These are phyloP conservation scores for Drosophila pullipes DNA, from an alignment of 2,888 invertebrate species.

Conservation along the genomic window DNA sequence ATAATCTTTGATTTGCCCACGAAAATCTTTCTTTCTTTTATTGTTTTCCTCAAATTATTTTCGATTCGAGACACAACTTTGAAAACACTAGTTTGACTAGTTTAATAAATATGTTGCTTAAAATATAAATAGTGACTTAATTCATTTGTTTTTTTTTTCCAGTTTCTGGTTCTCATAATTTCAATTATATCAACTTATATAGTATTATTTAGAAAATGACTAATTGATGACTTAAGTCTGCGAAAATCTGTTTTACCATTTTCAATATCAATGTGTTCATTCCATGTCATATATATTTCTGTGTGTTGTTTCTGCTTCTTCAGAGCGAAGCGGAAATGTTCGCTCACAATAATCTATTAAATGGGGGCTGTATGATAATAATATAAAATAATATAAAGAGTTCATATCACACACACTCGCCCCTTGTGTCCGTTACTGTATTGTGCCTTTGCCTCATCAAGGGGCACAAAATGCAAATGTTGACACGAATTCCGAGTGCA, in stretches of 20 bases:
- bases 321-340: conserved; percentile 6
- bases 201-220: not conserved
- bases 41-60: no score
- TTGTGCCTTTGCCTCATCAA: not conserved
- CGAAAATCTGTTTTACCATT: not conserved
- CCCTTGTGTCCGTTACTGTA: not conserved
- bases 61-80: no score
- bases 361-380: not conserved
- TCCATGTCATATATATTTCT: not conserved
- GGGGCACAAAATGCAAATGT: not conserved
- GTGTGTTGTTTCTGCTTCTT: not conserved
- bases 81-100: no score
- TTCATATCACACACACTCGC: not conserved
- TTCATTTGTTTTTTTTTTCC: no score
- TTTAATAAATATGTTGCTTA: no score
- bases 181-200: not conserved
- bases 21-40: no score
- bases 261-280: not conserved
- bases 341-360: not conserved
- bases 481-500: not conserved
- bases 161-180: not conserved
- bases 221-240: not conserved
- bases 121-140: no score
- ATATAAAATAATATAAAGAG: not conserved
- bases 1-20: no score